Evolutionary conservation across 1,140 invertebrate species (phyloP).

Genomic region (Sarcophaga bullata): DNA sequence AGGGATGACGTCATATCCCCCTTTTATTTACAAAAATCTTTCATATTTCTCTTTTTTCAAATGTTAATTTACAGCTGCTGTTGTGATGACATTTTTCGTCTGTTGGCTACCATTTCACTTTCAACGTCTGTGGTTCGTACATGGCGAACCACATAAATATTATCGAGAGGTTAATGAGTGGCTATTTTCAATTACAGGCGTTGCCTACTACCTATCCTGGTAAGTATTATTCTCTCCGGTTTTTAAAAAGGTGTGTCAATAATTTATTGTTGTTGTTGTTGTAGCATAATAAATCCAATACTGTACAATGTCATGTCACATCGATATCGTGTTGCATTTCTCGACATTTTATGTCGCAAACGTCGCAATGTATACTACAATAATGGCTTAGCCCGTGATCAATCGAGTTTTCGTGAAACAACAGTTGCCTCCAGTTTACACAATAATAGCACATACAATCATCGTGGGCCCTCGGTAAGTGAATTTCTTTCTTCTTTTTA

Average conservation of each 20-base stretch:
- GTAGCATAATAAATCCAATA: constrained; percentile 86
- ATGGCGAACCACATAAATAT: constrained; percentile 71
- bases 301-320: constrained; percentile 91
- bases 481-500: neutral
- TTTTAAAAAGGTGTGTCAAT: neutral
- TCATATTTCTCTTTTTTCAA: constrained; percentile 20
- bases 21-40: neutral
- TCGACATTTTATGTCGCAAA: constrained; percentile 73
- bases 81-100: constrained; percentile 95
- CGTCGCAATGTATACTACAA: constrained; percentile 59
- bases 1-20: no score
- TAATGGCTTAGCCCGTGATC: constrained; percentile 67
- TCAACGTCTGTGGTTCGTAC: constrained; percentile 83
- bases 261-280: constrained; percentile 16
- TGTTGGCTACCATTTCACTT: constrained; percentile 98
- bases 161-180: constrained; percentile 79
- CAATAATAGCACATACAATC: constrained; percentile 49
- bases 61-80: constrained; percentile 77
- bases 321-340: constrained; percentile 84
- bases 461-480: constrained; percentile 56
- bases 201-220: constrained; percentile 87
- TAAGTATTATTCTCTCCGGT: constrained; percentile 43
- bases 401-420: constrained; percentile 70
- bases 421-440: constrained; percentile 52
- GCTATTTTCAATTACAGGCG: constrained; percentile 82